Evolutionary conservation across 2,888 invertebrate genomes (phyloP).

Genomic region (Cephus pygmeus): DNA sequence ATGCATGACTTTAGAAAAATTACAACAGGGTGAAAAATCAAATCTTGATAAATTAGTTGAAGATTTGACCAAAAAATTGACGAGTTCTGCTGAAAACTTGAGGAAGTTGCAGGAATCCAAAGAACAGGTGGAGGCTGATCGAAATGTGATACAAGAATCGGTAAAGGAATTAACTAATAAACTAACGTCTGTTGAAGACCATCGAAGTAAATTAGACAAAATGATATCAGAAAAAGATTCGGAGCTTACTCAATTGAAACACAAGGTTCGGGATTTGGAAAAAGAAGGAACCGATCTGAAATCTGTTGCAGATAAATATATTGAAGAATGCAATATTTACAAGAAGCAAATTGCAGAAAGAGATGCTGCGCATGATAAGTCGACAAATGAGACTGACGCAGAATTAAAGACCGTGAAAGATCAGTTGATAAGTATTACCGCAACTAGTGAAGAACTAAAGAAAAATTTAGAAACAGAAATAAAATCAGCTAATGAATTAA

Average conservation of each 20-base stretch:
- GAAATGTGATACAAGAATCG: slow-evolving; percentile 50
- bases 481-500: slow-evolving; percentile 30
- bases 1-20: slow-evolving; percentile 66
- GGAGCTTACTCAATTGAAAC: slow-evolving; percentile 33
- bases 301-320: slow-evolving; percentile 67
- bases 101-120: slow-evolving; percentile 38
- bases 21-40: slow-evolving; percentile 67
- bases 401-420: slow-evolving; percentile 33
- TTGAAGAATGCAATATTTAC: slow-evolving; percentile 68
- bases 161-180: slow-evolving; percentile 65
- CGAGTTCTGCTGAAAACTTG: slow-evolving; percentile 40
- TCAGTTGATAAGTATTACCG: slow-evolving; percentile 6
- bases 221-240: slow-evolving; percentile 41
- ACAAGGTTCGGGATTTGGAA: slow-evolving; percentile 65
- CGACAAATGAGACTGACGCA: slow-evolving; percentile 66
- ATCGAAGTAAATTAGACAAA: slow-evolving; percentile 38
- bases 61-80: slow-evolving; percentile 40
- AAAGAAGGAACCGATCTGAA: slow-evolving; percentile 65
- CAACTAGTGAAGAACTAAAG: slow-evolving; percentile 29
- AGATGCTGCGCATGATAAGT: slow-evolving; percentile 66
- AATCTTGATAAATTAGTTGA: slow-evolving; percentile 35
- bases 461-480: slow-evolving; percentile 25
- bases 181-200: slow-evolving; percentile 31
- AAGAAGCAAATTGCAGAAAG: slow-evolving; percentile 68
- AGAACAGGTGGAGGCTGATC: slow-evolving; percentile 41